phyloP scores from a whole-genome alignment of 2,888 invertebrate genomes.

The Polymixis flavicincta region DNA sequence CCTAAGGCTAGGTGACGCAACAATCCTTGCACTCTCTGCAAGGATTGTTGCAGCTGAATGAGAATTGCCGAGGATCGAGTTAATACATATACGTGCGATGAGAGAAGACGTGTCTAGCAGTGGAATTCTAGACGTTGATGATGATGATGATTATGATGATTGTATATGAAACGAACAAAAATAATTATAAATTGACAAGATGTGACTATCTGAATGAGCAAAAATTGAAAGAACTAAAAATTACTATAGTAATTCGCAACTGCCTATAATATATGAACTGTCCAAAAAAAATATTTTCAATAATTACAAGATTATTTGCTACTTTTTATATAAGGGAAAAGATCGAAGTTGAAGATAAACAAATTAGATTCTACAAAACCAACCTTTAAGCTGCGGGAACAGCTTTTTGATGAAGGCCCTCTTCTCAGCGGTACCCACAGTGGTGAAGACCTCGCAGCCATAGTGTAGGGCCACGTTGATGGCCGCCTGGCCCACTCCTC shows the following conservation, averaged over 20 bases:
- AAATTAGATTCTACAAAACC: not conserved
- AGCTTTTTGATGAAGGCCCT: constrained; percentile 96
- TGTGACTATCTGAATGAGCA: not conserved
- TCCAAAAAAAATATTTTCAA: no score
- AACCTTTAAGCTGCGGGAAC: constrained; percentile 94
- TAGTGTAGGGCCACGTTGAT: constrained; percentile 97
- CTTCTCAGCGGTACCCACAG: constrained; percentile 97
- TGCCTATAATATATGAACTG: not conserved
- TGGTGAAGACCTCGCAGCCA: constrained; percentile 98
- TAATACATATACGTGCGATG: not conserved
- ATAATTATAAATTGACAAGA: no score
- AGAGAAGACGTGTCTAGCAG: not conserved
- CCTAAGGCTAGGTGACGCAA: not conserved
- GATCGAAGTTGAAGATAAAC: no score
- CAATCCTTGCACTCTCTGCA: not conserved
- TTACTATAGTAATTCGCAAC: not conserved
- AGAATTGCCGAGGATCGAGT: not conserved
- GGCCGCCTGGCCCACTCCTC: constrained; percentile 99
- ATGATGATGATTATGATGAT: not conserved
- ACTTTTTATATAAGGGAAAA: no score
- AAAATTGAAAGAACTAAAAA: not conserved
- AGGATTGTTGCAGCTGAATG: not conserved
- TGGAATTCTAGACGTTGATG: not conserved
- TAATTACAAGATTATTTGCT: no score
- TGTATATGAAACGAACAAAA: not conserved